phyloP scores from a whole-genome alignment of 2,888 invertebrate species.

The Andrena praecox region DNA sequence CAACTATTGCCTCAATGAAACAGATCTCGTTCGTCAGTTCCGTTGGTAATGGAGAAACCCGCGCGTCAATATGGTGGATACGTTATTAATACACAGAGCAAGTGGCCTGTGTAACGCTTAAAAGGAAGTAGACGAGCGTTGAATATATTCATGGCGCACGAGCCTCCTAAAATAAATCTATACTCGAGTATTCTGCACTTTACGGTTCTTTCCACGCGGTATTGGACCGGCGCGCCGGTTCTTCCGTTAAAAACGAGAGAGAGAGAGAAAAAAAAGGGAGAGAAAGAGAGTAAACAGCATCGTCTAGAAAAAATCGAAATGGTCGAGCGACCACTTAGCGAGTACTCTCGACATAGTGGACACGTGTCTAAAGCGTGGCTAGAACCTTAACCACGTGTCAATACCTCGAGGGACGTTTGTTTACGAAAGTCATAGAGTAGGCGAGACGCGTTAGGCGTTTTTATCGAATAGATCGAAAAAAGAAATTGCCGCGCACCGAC shows the following conservation, averaged over 20 bases:
- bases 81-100: constrained; percentile 14
- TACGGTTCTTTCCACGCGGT: constrained; percentile 64
- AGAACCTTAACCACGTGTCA: constrained; percentile 73
- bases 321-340: constrained; percentile 78
- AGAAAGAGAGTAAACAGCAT: constrained; percentile 67
- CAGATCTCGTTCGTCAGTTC: background rate
- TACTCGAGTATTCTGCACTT: constrained; percentile 67
- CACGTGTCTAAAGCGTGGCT: constrained; percentile 75
- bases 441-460: constrained; percentile 60
- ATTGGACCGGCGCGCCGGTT: constrained; percentile 58
- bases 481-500: constrained; percentile 5
- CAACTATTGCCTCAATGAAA: background rate
- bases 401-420: constrained; percentile 69
- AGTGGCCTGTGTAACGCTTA: constrained; percentile 32
- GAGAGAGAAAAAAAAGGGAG: background rate
- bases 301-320: constrained; percentile 76
- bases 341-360: constrained; percentile 69
- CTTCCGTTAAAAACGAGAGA: constrained; percentile 52
- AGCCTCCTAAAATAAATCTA: constrained; percentile 70
- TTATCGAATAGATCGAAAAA: constrained; percentile 42
- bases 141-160: constrained; percentile 66
- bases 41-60: background rate
- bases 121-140: constrained; percentile 47
- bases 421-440: constrained; percentile 64
- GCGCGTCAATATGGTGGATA: constrained; percentile 16